Percentiles rank a stretch among this genome's conserved stretches.
Evolutionary conservation across 2,888 invertebrate species (phyloP).

Genomic region (Erebia epiphron): DNA sequence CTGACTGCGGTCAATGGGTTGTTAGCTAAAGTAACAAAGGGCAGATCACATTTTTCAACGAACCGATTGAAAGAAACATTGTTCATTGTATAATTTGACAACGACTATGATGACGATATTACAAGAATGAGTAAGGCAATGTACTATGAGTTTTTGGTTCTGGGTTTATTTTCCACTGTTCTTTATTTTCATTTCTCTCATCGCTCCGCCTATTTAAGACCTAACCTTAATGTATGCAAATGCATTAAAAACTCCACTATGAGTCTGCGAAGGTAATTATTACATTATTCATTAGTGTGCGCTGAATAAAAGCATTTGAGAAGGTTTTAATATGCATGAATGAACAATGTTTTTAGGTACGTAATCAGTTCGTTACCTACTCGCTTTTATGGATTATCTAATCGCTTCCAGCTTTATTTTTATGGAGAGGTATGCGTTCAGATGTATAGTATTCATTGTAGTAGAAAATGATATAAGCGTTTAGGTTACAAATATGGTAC

Average conservation of each 20-base stretch:
- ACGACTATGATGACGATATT: too few relatives aligned
- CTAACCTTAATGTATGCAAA: constrained; percentile 11
- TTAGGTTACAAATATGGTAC: too few relatives aligned
- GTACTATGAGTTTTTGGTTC: neutral
- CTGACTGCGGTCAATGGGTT: too few relatives aligned
- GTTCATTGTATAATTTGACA: too few relatives aligned
- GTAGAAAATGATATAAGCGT: too few relatives aligned
- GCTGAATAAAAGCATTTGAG: constrained; percentile 23
- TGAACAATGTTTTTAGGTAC: constrained; percentile 12
- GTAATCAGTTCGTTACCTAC: constrained; percentile 13
- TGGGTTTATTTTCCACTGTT: neutral
- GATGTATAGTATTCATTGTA: too few relatives aligned
- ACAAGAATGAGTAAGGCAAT: too few relatives aligned
- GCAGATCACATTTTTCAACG: too few relatives aligned
- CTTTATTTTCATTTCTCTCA: neutral
- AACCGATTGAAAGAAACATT: too few relatives aligned
- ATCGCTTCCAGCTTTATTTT: too few relatives aligned
- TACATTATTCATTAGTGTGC: constrained; percentile 27
- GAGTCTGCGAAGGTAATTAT: constrained; percentile 24
- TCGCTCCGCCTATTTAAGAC: neutral
- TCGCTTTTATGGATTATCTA: neutral
- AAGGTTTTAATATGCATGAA: constrained; percentile 24
- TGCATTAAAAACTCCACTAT: constrained; percentile 24
- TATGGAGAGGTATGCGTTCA: too few relatives aligned
- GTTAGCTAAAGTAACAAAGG: too few relatives aligned